Evolutionary conservation across 1,140 invertebrate genomes (phyloP).

Genomic region (Coenobita brevimanus): DNA sequence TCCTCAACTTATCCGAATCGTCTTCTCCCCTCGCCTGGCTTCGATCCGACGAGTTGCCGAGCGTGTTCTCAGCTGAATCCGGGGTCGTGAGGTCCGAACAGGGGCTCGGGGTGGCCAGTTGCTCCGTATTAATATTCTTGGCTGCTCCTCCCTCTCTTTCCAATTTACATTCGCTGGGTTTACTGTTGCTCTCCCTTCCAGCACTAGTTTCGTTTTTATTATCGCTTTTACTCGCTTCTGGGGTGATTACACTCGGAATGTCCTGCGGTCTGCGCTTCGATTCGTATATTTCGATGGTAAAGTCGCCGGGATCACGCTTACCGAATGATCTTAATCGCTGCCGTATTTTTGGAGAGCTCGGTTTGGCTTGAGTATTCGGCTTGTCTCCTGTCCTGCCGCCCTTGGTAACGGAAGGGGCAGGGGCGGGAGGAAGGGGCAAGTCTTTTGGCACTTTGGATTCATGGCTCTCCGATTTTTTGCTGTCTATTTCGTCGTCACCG

Average conservation of each 20-base stretch:
- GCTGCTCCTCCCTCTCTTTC: background rate
- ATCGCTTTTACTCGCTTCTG: background rate
- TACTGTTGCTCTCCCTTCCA: too few species aligned
- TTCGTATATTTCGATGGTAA: conserved; percentile 60
- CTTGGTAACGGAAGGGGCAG: background rate
- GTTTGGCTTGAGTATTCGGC: background rate
- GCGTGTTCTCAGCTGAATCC: conserved; percentile 48
- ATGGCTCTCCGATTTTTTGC: background rate
- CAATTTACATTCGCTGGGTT: background rate
- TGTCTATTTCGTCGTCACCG: conserved; percentile 6
- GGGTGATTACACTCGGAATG: background rate
- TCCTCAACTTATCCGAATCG: conserved; percentile 38
- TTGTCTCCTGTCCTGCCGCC: background rate
- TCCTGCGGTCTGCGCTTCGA: conserved; percentile 44
- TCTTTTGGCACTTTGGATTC: background rate
- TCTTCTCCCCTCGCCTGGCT: conserved; percentile 54
- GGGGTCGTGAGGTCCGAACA: conserved; percentile 43
- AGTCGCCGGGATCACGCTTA: conserved; percentile 40
- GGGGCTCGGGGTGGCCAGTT: conserved; percentile 19
- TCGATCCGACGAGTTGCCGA: conserved; percentile 21
- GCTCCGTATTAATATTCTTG: background rate
- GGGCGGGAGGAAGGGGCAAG: background rate
- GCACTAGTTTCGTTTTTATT: too few species aligned
- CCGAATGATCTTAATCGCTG: conserved; percentile 16
- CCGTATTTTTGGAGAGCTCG: conserved; percentile 26